A percentile compares a stretch with the other conserved stretches of the same genome.
Evolutionary conservation across 2,888 invertebrate species (phyloP).

Genomic region (Leucoma salicis): DNA sequence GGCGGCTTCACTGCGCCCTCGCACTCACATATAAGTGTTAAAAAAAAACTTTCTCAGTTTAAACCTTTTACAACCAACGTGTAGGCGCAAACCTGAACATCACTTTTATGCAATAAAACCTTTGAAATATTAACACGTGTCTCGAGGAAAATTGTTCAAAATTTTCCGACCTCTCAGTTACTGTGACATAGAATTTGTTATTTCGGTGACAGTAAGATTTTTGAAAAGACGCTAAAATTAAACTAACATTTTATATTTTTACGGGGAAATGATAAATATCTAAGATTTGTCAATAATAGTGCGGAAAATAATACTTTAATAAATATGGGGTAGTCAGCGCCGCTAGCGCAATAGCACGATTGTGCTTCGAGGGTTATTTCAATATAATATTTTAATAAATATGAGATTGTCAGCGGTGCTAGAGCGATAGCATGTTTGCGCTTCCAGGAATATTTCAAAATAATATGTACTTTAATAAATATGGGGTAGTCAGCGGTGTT

Average conservation of each 20-base stretch:
- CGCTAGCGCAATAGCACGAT: conserved; percentile 2
- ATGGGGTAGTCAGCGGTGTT: conserved; percentile 7
- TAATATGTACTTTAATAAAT: conserved; percentile 21
- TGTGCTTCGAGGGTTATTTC: conserved; percentile 1
- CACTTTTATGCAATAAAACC: conserved; percentile 39
- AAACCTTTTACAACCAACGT: conserved; percentile 44
- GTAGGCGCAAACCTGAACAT: conserved; percentile 68
- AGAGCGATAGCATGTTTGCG: too few species aligned
- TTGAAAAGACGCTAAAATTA: conserved; percentile 25
- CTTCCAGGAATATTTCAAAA: too few species aligned
- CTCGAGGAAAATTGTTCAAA: conserved; percentile 69
- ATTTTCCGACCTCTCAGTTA: conserved; percentile 61
- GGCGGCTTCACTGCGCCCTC: conserved; percentile 56
- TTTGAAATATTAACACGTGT: conserved; percentile 34
- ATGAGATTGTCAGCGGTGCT: too few species aligned
- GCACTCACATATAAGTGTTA: conserved; percentile 40
- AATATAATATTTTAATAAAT: too few species aligned
- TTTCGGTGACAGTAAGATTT: conserved; percentile 23
- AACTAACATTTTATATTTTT: conserved; percentile 16
- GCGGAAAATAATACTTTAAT: conserved; percentile 16
- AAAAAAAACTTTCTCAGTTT: conserved; percentile 54
- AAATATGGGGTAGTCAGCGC: conserved; percentile 10
- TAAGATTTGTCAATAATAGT: conserved; percentile 12
- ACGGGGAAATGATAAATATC: conserved; percentile 16
- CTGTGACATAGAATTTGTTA: conserved; percentile 48